Conservation (phyloP, 2,888 invertebrate genomes). For the Agrotis segetum region DNA sequence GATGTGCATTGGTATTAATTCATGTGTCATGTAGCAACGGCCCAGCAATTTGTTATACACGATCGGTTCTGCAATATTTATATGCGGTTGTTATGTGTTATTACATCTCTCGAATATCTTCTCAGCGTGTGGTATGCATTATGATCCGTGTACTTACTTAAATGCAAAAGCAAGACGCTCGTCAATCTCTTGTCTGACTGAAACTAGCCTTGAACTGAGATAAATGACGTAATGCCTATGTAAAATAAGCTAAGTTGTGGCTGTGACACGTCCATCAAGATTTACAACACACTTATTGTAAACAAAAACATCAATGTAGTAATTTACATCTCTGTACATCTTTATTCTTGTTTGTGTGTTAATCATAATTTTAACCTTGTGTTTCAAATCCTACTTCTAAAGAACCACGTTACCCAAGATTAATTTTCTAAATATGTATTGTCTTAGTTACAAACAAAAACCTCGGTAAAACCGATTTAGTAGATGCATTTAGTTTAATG, state of each 20-base stretch:
- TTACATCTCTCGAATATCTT: slow-evolving; percentile 39
- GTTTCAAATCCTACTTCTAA: not conserved
- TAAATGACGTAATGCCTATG: slow-evolving; percentile 37
- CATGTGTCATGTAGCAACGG: slow-evolving; percentile 48
- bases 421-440: not conserved
- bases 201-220: slow-evolving; percentile 44
- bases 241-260: slow-evolving; percentile 12
- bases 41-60: slow-evolving; percentile 44
- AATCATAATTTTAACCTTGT: not conserved
- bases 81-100: slow-evolving; percentile 46
- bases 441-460: not conserved
- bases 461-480: slow-evolving; percentile 27
- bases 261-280: slow-evolving; percentile 27
- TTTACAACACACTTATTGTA: slow-evolving; percentile 11
- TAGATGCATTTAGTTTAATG: slow-evolving; percentile 24
- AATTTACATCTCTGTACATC: too few species aligned
- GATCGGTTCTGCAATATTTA: slow-evolving; percentile 42
- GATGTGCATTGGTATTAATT: slow-evolving; percentile 52
- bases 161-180: slow-evolving; percentile 23
- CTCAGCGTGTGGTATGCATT: slow-evolving; percentile 38
- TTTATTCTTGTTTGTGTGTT: not conserved
- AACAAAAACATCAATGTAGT: slow-evolving; percentile 25
- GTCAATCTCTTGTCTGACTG: slow-evolving; percentile 26
- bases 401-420: not conserved
- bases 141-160: slow-evolving; percentile 19